Base-by-base conservation (phyloP, 2,113 vertebrate genomes). In the Zosterops borbonicus region DNA sequence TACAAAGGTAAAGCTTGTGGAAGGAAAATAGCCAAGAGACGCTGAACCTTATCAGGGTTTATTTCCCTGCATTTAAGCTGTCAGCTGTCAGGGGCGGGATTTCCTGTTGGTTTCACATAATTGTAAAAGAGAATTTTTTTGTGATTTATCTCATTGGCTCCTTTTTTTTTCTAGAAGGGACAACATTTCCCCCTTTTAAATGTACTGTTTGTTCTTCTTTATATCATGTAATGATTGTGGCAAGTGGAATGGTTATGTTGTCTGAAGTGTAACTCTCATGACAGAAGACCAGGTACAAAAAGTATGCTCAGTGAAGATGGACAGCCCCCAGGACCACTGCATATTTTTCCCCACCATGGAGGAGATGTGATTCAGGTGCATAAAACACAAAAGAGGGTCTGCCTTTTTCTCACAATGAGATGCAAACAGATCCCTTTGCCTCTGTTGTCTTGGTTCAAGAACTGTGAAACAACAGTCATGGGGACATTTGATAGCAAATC, bases 1-100 rank as follows among this genome's bases (percentile, higher is more conserved):
- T 96, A 82, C 60, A 91, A 86, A 96, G 88, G 94, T 70, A 94
- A 81, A 92, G 79, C 69, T 74, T 63, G 25, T 95, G 89, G 69
- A 87, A 74, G 62, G 46, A 86, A 95, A 95, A 64, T 90, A 86
- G 75, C 64, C 12, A 1, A 82, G 67, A 75, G 67, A 89, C 44
- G 47, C 63, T 85, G 77, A 71, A 83, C 87, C 80, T 95, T 89
- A 93, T 31, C 83, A 82, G 56, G 44, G 19, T 84, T 90, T 87
- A 73, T 88, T 90, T 91, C 85, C 14, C 52, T 76, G 35, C n/a
- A 49, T 76, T 83, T 91, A 70, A 88, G 62, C 58, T 92, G 76
- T 93, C 88, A 92, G 39, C 60, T 91, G 17, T 86, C 83, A 63
- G 31, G 37, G 67, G 41, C 1, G 5, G 76, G 75, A 87, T 90